These are phyloP conservation scores for Sycobia sp. DNA, from an alignment of 1,140 invertebrate genomes.

Conservation along the genomic window DNA sequence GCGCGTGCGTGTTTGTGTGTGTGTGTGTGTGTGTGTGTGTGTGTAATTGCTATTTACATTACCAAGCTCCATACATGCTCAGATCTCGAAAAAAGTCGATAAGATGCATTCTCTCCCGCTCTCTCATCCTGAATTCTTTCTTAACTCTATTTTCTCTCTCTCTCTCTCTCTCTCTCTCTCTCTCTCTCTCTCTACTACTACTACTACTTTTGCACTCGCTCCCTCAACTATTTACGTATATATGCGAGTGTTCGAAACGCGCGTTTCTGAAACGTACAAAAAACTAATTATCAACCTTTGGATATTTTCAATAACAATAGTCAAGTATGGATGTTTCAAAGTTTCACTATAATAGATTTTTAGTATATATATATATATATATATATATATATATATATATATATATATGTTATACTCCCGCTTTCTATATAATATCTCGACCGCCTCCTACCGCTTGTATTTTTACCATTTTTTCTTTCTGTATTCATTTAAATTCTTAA, in stretches of 20 bases:
- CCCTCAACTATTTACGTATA: constrained; percentile 53
- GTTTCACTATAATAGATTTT: constrained; percentile 12
- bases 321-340: constrained; percentile 26
- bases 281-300: constrained; percentile 49
- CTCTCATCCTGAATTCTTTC: constrained; percentile 1
- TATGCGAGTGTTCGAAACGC: constrained; percentile 50
- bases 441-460: not conserved
- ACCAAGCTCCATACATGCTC: constrained; percentile 47
- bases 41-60: constrained; percentile 54
- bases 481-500: not conserved
- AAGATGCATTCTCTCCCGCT: constrained; percentile 24
- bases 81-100: constrained; percentile 28
- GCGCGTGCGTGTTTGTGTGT: not conserved
- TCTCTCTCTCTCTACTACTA: not conserved
- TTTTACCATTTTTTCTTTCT: too few relatives aligned
- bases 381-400: too few relatives aligned
- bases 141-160: not conserved
- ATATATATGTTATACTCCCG: constrained; percentile 11
- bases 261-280: constrained; percentile 51
- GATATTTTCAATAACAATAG: constrained; percentile 42
- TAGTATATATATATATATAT: too few relatives aligned
- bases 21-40: not conserved
- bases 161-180: not conserved
- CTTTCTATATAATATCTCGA: not conserved
- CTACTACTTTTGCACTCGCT: too few relatives aligned